phyloP scores from a whole-genome alignment of 2,113 vertebrate species.

The Pelodiscus sinensis region DNA sequence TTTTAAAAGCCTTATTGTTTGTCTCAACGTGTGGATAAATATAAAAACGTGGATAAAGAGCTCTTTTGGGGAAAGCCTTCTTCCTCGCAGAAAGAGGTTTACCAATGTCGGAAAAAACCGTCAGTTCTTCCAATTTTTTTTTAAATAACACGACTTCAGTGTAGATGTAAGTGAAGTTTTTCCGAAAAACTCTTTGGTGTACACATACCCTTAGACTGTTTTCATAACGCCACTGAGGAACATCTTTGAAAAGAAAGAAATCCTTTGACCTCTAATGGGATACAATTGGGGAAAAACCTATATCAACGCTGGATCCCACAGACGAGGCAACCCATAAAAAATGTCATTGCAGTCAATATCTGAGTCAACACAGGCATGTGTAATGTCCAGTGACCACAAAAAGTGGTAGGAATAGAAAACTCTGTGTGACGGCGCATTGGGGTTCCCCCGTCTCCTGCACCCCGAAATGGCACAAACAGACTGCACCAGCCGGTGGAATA shows the following conservation, averaged over 20 bases:
- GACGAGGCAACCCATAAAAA: not conserved
- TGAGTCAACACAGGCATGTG: conserved; percentile 33
- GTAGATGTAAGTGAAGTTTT: too few species aligned
- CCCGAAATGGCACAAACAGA: too few species aligned
- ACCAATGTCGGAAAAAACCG: too few species aligned
- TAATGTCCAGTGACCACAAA: conserved; percentile 13
- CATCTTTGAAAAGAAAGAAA: not conserved
- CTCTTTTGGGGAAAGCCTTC: too few species aligned
- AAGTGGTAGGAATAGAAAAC: not conserved
- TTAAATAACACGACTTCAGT: too few species aligned
- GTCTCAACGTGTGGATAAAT: conserved; percentile 18
- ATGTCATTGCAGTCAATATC: not conserved
- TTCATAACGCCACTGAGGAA: not conserved
- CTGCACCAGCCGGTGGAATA: too few species aligned
- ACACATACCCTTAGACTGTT: not conserved
- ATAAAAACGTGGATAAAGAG: not conserved
- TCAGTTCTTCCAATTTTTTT: too few species aligned
- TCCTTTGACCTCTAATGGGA: not conserved
- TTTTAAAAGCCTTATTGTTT: conserved; percentile 46
- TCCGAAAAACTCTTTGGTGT: too few species aligned
- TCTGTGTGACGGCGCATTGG: too few species aligned
- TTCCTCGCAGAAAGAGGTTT: too few species aligned
- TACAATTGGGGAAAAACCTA: not conserved
- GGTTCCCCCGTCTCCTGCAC: too few species aligned
- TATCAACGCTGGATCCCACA: not conserved